Evolutionary conservation across 2,797 vertebrate species (phyloP).

Genomic region (Myotis pilosus): DNA sequence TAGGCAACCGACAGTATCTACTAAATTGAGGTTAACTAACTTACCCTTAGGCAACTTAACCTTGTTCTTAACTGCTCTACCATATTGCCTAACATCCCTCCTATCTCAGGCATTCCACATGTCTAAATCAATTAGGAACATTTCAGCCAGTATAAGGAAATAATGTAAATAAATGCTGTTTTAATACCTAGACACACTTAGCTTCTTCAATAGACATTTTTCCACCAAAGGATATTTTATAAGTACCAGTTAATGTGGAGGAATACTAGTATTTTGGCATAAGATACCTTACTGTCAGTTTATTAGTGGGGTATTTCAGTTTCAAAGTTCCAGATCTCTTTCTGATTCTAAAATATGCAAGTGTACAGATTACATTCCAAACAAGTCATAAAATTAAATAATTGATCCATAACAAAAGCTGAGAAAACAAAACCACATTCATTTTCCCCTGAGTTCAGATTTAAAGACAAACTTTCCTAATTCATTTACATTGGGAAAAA

Average conservation of each 20-base stretch:
- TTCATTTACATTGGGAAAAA: conserved; percentile 18
- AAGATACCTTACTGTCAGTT: conserved; percentile 45
- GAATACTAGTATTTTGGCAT: conserved; percentile 31
- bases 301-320: conserved; percentile 38
- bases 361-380: conserved; percentile 51
- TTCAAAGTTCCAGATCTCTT: conserved; percentile 51
- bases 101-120: neutral
- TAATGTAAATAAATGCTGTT: neutral
- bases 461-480: conserved; percentile 2
- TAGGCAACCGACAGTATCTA: neutral
- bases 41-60: neutral
- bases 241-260: conserved; percentile 23
- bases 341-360: conserved; percentile 49
- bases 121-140: conserved; percentile 32
- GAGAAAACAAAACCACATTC: conserved; percentile 11
- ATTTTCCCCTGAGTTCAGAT: neutral
- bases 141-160: neutral
- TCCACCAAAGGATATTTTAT: neutral
- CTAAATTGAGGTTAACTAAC: neutral
- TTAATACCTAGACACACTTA: conserved; percentile 18
- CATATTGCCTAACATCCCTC: neutral
- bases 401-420: conserved; percentile 50
- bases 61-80: neutral
- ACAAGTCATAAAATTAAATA: conserved; percentile 54
- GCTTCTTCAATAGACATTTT: neutral